A percentile compares a stretch with the other conserved stretches of the same genome.
These are phyloP conservation scores for Brachionus sp. DNA, from an alignment of 1,140 invertebrate genomes.

Conservation along the genomic window DNA sequence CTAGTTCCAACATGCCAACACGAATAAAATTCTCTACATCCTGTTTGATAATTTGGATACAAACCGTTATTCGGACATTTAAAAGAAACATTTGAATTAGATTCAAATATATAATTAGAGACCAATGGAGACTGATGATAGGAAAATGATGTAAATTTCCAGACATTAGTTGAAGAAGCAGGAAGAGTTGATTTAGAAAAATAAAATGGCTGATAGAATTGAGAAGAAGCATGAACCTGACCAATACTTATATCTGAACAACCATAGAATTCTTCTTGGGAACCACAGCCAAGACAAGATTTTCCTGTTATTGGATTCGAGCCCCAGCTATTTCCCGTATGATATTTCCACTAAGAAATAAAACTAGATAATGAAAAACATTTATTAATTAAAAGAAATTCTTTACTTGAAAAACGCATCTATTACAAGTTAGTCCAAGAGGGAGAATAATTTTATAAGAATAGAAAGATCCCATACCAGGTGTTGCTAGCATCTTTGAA, in stretches of 20 bases:
- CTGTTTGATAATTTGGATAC: conserved; percentile 8
- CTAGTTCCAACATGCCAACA: conserved; percentile 31
- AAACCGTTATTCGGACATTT: conserved; percentile 29
- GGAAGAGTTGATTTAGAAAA: neutral
- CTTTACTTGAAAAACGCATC: conserved; percentile 53
- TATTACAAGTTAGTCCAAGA: conserved; percentile 50
- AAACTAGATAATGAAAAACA: neutral
- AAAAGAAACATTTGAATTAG: conserved; percentile 22
- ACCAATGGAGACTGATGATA: neutral
- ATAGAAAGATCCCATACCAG: neutral
- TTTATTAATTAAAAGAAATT: neutral
- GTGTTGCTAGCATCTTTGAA: neutral
- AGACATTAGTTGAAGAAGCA: neutral
- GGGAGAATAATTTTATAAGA: conserved; percentile 49
- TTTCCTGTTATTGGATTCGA: conserved; percentile 17
- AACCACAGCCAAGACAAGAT: conserved; percentile 47
- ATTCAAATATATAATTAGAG: neutral
- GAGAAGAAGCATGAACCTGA: neutral
- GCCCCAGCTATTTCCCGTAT: conserved; percentile 47
- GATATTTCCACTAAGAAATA: conserved; percentile 44
- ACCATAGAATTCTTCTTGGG: conserved; percentile 48
- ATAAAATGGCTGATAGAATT: neutral
- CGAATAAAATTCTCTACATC: conserved; percentile 12
- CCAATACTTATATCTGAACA: conserved; percentile 23
- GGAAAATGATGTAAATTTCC: neutral